These are phyloP conservation scores for Cryptotermes secundus DNA, from an alignment of 1,140 invertebrate genomes.

Conservation along the genomic window DNA sequence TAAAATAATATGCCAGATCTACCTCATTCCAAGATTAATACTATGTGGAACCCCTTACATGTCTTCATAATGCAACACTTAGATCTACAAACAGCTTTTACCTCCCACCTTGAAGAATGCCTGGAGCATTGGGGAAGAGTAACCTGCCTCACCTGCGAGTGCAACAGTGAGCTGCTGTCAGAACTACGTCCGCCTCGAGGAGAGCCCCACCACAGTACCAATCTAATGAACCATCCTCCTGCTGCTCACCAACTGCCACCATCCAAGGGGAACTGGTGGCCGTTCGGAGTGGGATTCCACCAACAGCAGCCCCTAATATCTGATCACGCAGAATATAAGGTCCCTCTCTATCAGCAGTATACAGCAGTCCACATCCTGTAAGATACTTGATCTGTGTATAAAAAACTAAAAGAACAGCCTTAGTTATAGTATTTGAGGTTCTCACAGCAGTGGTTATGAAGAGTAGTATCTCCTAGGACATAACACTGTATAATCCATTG, in stretches of 20 bases:
- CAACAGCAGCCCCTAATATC: constrained; percentile 31
- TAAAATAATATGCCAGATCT: too few relatives aligned
- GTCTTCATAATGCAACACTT: too few relatives aligned
- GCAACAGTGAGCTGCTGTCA: constrained; percentile 35
- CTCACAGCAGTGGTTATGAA: too few relatives aligned
- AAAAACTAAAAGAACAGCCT: too few relatives aligned
- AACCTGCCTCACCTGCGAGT: constrained; percentile 30
- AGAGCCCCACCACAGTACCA: constrained; percentile 35
- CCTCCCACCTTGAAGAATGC: too few relatives aligned
- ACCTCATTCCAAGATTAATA: too few relatives aligned
- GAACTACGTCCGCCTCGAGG: constrained; percentile 17
- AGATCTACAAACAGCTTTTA: too few relatives aligned
- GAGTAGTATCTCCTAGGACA: too few relatives aligned
- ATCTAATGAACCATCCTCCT: constrained; percentile 11
- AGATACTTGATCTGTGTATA: not conserved
- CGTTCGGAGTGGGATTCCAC: constrained; percentile 33
- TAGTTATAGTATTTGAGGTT: too few relatives aligned
- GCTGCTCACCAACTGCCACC: constrained; percentile 31
- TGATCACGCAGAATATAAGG: not conserved
- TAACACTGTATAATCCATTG: too few relatives aligned
- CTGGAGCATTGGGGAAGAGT: not conserved
- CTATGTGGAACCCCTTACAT: too few relatives aligned
- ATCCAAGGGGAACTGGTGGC: constrained; percentile 35
- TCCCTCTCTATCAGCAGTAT: not conserved
- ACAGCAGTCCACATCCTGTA: constrained; percentile 21